Base-by-base conservation (phyloP, 2,113 vertebrate genomes). In the Myiagra hebetior region DNA sequence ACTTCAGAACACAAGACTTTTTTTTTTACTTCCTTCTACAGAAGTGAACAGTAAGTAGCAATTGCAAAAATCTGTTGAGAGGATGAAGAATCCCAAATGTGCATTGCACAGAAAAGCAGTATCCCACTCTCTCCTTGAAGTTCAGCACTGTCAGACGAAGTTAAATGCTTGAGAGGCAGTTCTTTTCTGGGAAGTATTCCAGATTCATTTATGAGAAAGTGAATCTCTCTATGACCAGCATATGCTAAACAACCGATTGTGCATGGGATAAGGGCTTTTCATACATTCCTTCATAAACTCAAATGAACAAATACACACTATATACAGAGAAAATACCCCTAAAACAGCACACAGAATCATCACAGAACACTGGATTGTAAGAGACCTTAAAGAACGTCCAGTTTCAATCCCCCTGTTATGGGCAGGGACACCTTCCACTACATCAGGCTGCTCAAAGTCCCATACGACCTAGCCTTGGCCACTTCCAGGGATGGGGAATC, bases 181-280 rank as follows among this genome's bases (percentile, higher is more conserved):
- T 91, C 63, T 90, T 13, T 92, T 92, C 41, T 96, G 69, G 78
- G 77, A 97, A 79, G 18, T 82, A 91, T 86, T 96, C 79, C 68
- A 91, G 52, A 90, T 82, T 89, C 7, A 23, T 93, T 95, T 89
- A 78, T 72, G 60, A 96, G 74, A 63, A 96, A 94, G 31, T 19
- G n/a, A 93, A 77, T 17, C 27, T 2, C n/a, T 93, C 57, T 80
- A 24, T 73, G 79, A 87, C 30, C 39, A 85, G 53, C 33, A 47
- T 77, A 41, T 82, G 63, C 55, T 85, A 65, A 87, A 65, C 24
- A 90, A 90, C 7, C 15, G 24, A 70, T 44, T 85, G 42, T 73
- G 7, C 9, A 42, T 2, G 5, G 27, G 15, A 26, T 35, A 93
- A 87, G 56, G 33, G 10, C 26, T 49, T 63, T 82, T 64, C 50